Evolutionary conservation across 2,113 vertebrate species (phyloP), one percentile per base, ranked within the genome.

Genomic region (Ailuropoda melanoleuca): DNA sequence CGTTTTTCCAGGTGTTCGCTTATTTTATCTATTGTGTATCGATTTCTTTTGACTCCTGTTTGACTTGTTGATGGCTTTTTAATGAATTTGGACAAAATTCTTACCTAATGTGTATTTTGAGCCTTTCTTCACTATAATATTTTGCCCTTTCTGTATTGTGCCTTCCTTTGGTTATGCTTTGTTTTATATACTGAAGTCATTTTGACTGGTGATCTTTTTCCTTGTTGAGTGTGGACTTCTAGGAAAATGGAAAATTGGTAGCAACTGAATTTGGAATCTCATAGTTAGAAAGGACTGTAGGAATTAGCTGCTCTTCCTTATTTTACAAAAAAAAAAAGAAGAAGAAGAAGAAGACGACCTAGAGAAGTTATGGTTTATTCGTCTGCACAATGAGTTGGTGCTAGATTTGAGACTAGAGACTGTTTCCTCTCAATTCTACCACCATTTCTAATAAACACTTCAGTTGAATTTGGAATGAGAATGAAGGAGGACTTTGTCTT

Each of bases 401-500:
- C 34, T 58, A 46, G 50, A 34, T 18, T 68, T 83, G 48, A 84
- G 58, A 68, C 56, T 21, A 55, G 56, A 96, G 26, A 64, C 23
- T 21, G 53, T 83, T 48, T 17, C 15, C 60, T 8, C 10, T 23
- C 70, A 34, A 4, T 78, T 83, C 58, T 72, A 2, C 37, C 4
- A 7, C 37, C 43, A 48, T 88, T 55, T 83, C 70, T 86, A 37
- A n/a, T 91, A 55, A 64, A 46, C 50, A 75, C 39, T 56, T 87
- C 55, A 24, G 17, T 81, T 95, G 68, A 91, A 46, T 91, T 93
- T 95, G 81, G 78, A 89, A 70, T 70, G 21, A 85, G 55, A 85
- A 84, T 81, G 21, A 80, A 78, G 62, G 83, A 78, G 62, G 15
- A 39, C 31, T 97, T 87, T 88, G n/a, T 46, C 24, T 95, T 94